Conservation (phyloP, 2,113 vertebrate species). For the Vidua chalybeata region DNA sequence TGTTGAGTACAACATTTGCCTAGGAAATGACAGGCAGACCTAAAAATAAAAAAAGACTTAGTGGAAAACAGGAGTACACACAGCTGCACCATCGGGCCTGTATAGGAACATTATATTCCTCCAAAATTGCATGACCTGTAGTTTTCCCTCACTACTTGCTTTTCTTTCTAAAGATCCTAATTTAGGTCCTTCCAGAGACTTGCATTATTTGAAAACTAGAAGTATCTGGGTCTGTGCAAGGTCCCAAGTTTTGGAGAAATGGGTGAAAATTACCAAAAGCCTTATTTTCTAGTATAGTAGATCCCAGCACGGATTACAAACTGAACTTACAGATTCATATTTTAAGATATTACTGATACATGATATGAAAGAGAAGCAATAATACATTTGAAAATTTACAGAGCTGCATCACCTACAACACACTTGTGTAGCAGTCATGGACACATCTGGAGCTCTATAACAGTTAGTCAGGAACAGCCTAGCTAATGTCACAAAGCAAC, state of each 20-base stretch:
- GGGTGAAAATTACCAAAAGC: neutral
- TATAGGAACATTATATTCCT: neutral
- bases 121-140: neutral
- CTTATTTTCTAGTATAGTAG: neutral
- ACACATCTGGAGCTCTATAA: neutral
- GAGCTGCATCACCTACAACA: neutral
- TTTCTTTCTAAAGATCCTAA: neutral
- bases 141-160: neutral
- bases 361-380: neutral
- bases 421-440: neutral
- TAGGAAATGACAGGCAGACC: constrained; percentile 30
- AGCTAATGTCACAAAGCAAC: neutral
- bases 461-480: neutral
- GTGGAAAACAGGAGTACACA: neutral
- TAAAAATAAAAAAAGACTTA: constrained; percentile 60
- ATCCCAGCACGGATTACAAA: neutral
- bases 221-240: neutral
- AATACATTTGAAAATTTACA: neutral
- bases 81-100: neutral
- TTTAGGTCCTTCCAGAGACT: neutral
- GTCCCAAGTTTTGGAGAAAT: neutral
- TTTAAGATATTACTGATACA: neutral
- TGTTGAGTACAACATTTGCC: constrained; percentile 16
- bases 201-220: neutral
- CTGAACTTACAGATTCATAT: neutral